These are phyloP conservation scores for Anoplopoma fimbria DNA, from an alignment of 2,113 vertebrate species.

Conservation along the genomic window DNA sequence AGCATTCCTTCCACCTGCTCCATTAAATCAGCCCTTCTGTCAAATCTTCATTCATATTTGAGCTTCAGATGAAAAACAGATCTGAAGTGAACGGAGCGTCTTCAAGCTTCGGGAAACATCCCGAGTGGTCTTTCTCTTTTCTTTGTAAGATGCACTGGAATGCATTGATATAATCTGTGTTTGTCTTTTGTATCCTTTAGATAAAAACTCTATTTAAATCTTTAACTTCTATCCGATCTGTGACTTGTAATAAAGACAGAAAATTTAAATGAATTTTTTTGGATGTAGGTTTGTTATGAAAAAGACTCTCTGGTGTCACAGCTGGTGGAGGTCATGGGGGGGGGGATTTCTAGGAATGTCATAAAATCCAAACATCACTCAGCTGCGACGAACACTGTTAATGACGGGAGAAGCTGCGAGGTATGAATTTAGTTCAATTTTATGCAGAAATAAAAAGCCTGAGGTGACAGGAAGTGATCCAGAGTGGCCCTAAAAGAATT, in stretches of 20 bases:
- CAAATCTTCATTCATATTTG: not conserved
- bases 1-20: not conserved
- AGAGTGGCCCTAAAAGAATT: too few species aligned
- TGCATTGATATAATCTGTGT: conserved; percentile 74
- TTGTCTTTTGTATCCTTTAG: conserved; percentile 82
- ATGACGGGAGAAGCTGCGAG: not conserved
- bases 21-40: not conserved
- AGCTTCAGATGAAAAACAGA: not conserved
- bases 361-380: conserved; percentile 1
- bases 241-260: conserved; percentile 82
- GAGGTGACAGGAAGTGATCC: not conserved
- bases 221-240: conserved; percentile 73
- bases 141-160: conserved; percentile 76
- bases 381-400: not conserved
- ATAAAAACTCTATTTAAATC: conserved; percentile 81
- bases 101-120: conserved; percentile 40
- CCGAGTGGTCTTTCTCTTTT: conserved; percentile 5
- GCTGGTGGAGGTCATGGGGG: not conserved
- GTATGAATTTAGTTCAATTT: not conserved
- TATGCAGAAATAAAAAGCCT: not conserved
- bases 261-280: conserved; percentile 50
- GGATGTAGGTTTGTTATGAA: not conserved
- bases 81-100: not conserved
- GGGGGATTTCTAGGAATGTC: conserved; percentile 32
- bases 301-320: not conserved